Percentiles rank a stretch among this genome's conserved stretches.
Evolutionary conservation across 2,113 vertebrate species (phyloP).

Genomic region (Craseonycteris thonglongyai): DNA sequence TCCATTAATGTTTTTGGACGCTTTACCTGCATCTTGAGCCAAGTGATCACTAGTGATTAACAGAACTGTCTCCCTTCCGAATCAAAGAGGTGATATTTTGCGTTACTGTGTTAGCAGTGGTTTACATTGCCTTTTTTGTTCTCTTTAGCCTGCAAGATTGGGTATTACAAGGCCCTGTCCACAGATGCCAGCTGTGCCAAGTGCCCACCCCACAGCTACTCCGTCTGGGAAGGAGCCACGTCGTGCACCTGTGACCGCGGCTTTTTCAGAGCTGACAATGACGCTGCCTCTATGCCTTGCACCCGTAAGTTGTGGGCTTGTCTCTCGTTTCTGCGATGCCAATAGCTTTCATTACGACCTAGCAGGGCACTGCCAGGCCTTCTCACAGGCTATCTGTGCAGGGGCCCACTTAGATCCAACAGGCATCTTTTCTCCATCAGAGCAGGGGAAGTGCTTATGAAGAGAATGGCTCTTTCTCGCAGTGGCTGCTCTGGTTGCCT

Average conservation of each 20-base stretch:
- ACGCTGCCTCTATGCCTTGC: constrained; percentile 95
- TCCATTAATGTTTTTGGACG: constrained; percentile 30
- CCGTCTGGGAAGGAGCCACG: constrained; percentile 92
- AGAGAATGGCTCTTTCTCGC: background rate
- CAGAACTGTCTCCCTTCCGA: constrained; percentile 26
- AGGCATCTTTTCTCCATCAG: background rate
- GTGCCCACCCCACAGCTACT: constrained; percentile 96
- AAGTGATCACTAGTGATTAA: constrained; percentile 55
- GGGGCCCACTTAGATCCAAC: constrained; percentile 12
- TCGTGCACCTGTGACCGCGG: constrained; percentile 94
- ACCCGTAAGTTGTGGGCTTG: constrained; percentile 88
- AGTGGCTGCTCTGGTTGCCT: background rate
- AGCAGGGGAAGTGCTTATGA: background rate
- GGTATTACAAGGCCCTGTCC: constrained; percentile 94
- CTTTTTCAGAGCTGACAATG: constrained; percentile 92
- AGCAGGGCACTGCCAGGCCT: background rate
- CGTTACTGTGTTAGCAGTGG: constrained; percentile 29
- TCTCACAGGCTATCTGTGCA: background rate
- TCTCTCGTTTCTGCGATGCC: background rate
- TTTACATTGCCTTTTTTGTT: background rate
- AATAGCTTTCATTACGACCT: background rate
- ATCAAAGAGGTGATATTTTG: constrained; percentile 52
- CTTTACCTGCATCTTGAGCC: constrained; percentile 62
- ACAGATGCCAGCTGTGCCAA: constrained; percentile 91
- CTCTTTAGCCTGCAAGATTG: constrained; percentile 92